Percentiles rank a stretch among this genome's conserved stretches.
Conservation (phyloP, 2,888 invertebrate genomes). For the Halocaridina rubra region DNA sequence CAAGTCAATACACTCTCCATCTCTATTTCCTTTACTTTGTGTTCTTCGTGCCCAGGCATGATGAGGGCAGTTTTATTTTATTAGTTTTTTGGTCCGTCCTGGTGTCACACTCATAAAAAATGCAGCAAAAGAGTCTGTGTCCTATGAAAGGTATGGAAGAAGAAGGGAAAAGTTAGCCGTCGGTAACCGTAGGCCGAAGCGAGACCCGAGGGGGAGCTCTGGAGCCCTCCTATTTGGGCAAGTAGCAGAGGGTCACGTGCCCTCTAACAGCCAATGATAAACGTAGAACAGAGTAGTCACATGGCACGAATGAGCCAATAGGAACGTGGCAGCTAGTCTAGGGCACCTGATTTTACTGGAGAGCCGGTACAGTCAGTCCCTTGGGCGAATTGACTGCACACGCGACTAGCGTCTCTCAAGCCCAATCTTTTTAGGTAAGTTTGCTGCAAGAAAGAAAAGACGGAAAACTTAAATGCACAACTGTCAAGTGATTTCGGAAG, state of each 20-base stretch:
- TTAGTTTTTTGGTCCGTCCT: too few relatives aligned
- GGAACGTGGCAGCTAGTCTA: slow-evolving; percentile 22
- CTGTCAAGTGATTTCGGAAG: too few relatives aligned
- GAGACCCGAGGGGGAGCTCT: slow-evolving; percentile 15
- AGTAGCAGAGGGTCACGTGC: slow-evolving; percentile 44
- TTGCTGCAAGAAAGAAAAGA: not conserved
- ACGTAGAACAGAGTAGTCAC: not conserved
- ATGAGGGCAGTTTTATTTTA: too few relatives aligned
- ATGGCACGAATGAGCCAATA: slow-evolving; percentile 24
- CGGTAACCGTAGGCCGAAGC: slow-evolving; percentile 37
- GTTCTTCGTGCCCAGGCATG: too few relatives aligned
- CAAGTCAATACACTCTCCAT: too few relatives aligned
- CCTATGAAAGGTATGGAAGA: too few relatives aligned
- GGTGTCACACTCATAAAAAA: too few relatives aligned
- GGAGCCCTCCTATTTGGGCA: slow-evolving; percentile 54
- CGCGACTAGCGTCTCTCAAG: slow-evolving; percentile 48
- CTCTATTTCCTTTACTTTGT: too few relatives aligned
- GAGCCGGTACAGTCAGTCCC: slow-evolving; percentile 43
- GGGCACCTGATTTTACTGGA: not conserved
- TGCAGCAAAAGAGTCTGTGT: too few relatives aligned
- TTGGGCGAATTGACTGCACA: slow-evolving; percentile 59
- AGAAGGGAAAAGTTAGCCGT: not conserved
- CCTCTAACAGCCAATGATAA: slow-evolving; percentile 6
- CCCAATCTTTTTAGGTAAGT: slow-evolving; percentile 51
- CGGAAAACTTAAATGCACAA: too few relatives aligned